Evolutionary conservation across 2,797 vertebrate species (phyloP).

Genomic region (Coendou prehensilis): DNA sequence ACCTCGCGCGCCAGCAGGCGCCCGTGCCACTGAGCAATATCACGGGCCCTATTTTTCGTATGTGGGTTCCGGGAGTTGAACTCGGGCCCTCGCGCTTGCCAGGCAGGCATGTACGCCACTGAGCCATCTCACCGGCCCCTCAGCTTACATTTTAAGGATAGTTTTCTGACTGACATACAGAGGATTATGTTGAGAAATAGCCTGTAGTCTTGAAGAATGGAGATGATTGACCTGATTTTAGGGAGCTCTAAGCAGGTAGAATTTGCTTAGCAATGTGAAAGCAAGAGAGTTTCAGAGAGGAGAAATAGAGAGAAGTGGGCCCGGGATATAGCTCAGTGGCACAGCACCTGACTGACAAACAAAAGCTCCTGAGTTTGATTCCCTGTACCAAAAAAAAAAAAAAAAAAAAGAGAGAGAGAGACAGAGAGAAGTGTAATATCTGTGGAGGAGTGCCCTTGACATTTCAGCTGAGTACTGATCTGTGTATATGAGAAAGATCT

Average conservation of each 20-base stretch:
- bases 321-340: no score
- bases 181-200: neutral
- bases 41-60: no score
- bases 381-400: no score
- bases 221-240: neutral
- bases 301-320: neutral
- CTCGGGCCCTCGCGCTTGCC: no score
- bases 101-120: no score
- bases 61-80: no score
- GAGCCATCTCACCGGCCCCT: no score
- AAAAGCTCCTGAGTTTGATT: no score
- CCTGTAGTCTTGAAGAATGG: neutral
- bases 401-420: neutral
- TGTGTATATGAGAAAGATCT: neutral
- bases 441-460: neutral
- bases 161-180: neutral
- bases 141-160: no score
- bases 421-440: neutral
- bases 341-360: no score
- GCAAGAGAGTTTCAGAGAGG: neutral
- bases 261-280: neutral
- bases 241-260: neutral
- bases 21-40: no score
- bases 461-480: neutral
- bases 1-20: no score